Base-by-base conservation (phyloP, 92 coral and sea anemone species). In the Plumapathes pennacea region DNA sequence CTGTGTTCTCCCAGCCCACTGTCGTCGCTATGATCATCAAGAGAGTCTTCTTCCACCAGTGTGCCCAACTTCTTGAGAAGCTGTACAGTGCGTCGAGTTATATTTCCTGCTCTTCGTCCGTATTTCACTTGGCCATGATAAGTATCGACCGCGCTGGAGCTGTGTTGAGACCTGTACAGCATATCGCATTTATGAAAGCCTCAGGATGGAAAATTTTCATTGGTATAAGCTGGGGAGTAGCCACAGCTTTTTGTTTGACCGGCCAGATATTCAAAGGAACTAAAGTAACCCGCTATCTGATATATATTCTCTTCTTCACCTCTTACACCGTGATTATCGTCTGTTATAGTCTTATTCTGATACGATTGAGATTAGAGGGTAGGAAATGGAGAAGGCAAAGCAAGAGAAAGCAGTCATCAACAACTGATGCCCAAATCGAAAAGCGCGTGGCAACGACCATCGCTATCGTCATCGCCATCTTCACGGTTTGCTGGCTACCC, bases 121-220 rank as follows among this genome's bases (percentile, higher is more conserved):
- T 77, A 2, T 64, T 50, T 7, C 75, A 76, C 39, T 43, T 76
- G 63, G 84, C 84, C 5, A 64, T 71, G 10, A 77, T 77, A 41
- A 68, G 84, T 38, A 50, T 77, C 0, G 84, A 77, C 25, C 78
- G 84, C 12, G 63, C 64, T 5, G 27, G 67, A 8, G 78, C 74
- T 23, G 61, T 77, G 0, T 60, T 50, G 15, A 56, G 51, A 25
- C 84, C 84, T 51, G 64, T 67, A 34, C 66, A 38, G 30, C 56
- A 77, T 54, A 55, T 44, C 44, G 25, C 31, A 27, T 60, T 69
- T 17, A 50, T 77, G 70, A 46, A 57, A 32, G 69, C 14, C 25
- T 60, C 42, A 14, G 84, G 84, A 4, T 60, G 58, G 13, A 69
- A 69, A 3, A 28, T 44, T 18, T 51, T 77, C 71, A 10, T 77